Conservation (phyloP, 2,113 vertebrate species). For the Gymnogyps californianus region DNA sequence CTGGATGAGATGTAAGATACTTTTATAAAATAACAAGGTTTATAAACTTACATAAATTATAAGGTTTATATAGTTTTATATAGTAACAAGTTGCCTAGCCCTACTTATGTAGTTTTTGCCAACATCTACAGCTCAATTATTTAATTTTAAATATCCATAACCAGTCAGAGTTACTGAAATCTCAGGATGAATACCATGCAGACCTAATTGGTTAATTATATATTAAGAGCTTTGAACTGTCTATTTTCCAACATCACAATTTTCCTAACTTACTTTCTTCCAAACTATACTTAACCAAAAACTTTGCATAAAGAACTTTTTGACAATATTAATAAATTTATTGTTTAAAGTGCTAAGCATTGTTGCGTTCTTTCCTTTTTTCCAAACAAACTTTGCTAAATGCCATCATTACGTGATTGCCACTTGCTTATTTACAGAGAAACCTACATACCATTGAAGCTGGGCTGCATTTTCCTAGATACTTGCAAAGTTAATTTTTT, state of each 20-base stretch:
- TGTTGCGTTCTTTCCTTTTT: neutral
- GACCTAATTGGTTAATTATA: neutral
- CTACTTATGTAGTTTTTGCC: neutral
- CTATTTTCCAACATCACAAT: neutral
- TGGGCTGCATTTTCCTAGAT: neutral
- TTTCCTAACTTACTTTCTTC: neutral
- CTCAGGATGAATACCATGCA: neutral
- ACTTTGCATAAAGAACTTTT: neutral
- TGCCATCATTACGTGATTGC: neutral
- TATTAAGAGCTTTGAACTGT: neutral
- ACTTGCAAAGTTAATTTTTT: neutral
- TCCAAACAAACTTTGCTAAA: neutral
- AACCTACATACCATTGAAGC: neutral
- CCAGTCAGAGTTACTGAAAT: neutral
- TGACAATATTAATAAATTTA: neutral
- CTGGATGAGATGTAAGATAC: neutral
- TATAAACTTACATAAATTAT: neutral
- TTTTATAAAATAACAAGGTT: neutral
- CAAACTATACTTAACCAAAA: neutral
- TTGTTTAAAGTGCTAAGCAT: neutral
- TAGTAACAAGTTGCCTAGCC: neutral
- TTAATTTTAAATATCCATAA: neutral
- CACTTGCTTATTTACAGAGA: neutral
- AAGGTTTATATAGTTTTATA: neutral
- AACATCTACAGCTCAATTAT: neutral